These are phyloP conservation scores for Isurus oxyrinchus DNA, from an alignment of 2,113 vertebrate genomes.

Conservation along the genomic window DNA sequence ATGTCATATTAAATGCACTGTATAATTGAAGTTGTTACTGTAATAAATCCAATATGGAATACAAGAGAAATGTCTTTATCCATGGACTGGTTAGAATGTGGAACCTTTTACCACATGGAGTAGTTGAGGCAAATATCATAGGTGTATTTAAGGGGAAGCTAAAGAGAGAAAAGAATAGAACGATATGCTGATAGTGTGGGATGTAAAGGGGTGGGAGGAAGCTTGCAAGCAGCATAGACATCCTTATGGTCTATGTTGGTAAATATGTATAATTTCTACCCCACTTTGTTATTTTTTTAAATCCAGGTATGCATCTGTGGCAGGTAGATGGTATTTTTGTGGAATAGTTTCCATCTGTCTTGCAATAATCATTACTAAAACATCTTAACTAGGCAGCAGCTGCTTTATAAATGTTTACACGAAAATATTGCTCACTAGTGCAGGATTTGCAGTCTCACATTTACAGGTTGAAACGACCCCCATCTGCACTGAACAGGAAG, in stretches of 20 bases:
- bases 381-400: not conserved
- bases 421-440: not conserved
- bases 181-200: not conserved
- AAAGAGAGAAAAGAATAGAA: not conserved
- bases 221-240: not conserved
- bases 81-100: too few relatives aligned
- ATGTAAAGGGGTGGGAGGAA: not conserved
- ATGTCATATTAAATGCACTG: too few relatives aligned
- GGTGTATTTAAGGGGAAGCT: not conserved
- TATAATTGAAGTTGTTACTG: too few relatives aligned
- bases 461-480: not conserved
- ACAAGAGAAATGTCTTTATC: too few relatives aligned
- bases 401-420: not conserved
- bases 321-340: not conserved
- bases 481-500: not conserved
- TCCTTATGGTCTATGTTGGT: too few relatives aligned
- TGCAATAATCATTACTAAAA: not conserved
- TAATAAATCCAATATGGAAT: too few relatives aligned
- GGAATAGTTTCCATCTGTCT: not conserved
- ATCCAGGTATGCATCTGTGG: not conserved
- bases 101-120: not conserved
- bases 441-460: not conserved
- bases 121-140: not conserved
- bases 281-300: not conserved
- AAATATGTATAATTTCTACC: not conserved